These are phyloP conservation scores for Entelurus aequoreus DNA, from an alignment of 2,113 vertebrate genomes.

Conservation along the genomic window DNA sequence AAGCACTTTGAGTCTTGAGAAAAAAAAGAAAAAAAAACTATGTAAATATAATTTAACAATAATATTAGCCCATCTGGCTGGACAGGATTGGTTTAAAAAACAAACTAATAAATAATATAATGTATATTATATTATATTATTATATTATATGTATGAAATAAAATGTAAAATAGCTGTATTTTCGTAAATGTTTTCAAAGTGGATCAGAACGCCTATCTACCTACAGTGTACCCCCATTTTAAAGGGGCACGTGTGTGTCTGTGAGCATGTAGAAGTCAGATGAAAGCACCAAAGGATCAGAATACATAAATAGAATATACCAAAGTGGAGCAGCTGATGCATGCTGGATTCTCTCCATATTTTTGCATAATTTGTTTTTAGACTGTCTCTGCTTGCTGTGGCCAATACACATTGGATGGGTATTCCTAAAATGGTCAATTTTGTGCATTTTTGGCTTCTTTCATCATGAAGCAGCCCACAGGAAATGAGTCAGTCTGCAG, in stretches of 20 bases:
- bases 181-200: no score
- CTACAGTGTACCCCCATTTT: neutral
- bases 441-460: constrained; percentile 50
- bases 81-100: no score
- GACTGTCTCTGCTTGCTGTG: constrained; percentile 42
- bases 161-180: no score
- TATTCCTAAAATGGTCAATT: constrained; percentile 71
- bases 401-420: constrained; percentile 55
- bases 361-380: constrained; percentile 23
- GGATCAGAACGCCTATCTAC: neutral
- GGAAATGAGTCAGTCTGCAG: constrained; percentile 40
- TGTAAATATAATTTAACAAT: no score
- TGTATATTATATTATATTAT: no score
- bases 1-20: no score
- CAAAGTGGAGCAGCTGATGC: constrained; percentile 39
- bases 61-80: no score
- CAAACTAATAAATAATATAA: no score
- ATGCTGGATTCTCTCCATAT: constrained; percentile 37
- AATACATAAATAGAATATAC: constrained; percentile 43
- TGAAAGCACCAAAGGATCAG: constrained; percentile 36
- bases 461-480: constrained; percentile 50
- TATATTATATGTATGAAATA: no score
- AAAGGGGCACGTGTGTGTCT: neutral
- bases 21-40: no score
- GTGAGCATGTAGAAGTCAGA: constrained; percentile 11